Conservation (phyloP, 2,888 invertebrate species). For the Zaprionus obscuricornis region DNA sequence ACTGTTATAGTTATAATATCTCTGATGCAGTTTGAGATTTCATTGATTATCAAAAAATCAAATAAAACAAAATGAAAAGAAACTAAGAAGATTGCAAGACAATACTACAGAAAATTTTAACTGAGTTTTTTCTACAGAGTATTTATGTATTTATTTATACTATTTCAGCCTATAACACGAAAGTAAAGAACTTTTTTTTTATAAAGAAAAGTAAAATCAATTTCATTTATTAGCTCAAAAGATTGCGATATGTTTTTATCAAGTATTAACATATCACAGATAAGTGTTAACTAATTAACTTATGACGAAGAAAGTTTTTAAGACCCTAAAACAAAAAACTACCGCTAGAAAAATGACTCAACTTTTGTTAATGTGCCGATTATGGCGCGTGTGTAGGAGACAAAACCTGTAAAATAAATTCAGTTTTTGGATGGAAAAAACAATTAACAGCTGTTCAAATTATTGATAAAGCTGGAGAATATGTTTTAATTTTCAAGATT, state of each 20-base stretch:
- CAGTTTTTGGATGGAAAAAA: constrained; percentile 17
- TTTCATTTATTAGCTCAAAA: no score
- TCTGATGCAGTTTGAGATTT: constrained; percentile 28
- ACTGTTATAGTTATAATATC: constrained; percentile 33
- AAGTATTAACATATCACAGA: constrained; percentile 43
- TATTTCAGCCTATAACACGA: no score
- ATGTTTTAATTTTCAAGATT: constrained; percentile 11
- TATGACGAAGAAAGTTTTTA: constrained; percentile 51
- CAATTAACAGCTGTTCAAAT: constrained; percentile 61
- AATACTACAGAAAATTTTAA: no score
- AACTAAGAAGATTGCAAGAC: no score
- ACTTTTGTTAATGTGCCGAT: constrained; percentile 6
- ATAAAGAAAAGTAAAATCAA: no score
- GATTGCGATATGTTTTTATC: no score
- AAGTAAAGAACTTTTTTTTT: no score
- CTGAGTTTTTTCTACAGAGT: no score
- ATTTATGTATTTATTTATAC: no score
- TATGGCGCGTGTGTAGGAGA: constrained; percentile 39
- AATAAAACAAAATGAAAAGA: no score
- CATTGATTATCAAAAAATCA: constrained; percentile 50
- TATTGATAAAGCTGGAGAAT: constrained; percentile 31
- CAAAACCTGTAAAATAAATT: constrained; percentile 20
- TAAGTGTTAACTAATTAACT: constrained; percentile 45
- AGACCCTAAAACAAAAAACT: constrained; percentile 18
- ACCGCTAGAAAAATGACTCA: constrained; percentile 26